These are phyloP conservation scores for Lordiphosa clarofinis DNA, from an alignment of 1,140 invertebrate species.

Conservation along the genomic window DNA sequence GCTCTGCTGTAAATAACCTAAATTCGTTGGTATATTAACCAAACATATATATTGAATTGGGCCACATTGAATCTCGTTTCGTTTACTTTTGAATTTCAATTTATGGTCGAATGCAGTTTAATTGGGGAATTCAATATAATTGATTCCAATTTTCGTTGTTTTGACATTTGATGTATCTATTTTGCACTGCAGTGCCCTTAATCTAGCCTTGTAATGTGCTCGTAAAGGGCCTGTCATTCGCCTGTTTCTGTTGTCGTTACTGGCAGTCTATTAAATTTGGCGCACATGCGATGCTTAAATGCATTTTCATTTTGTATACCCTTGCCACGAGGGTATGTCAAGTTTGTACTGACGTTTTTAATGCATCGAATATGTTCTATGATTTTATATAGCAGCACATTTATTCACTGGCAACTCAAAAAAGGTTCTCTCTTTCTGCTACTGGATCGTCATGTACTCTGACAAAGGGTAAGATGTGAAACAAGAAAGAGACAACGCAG, in stretches of 20 bases:
- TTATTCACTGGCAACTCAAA: too few relatives aligned
- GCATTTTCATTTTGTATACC: not conserved
- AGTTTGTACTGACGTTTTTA: conserved; percentile 11
- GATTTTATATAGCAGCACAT: too few relatives aligned
- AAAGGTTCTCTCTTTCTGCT: too few relatives aligned
- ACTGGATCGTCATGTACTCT: too few relatives aligned
- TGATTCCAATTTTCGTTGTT: conserved; percentile 15
- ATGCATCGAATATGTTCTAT: not conserved
- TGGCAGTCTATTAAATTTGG: conserved; percentile 62
- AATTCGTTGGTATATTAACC: conserved; percentile 9
- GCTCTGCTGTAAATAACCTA: conserved; percentile 42
- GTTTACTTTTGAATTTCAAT: conserved; percentile 50
- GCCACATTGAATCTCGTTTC: conserved; percentile 21
- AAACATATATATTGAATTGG: conserved; percentile 20
- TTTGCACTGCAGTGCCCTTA: conserved; percentile 14
- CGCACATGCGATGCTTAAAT: conserved; percentile 29
- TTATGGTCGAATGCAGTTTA: conserved; percentile 49
- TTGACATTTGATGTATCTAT: conserved; percentile 56
- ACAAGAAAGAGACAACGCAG: too few relatives aligned
- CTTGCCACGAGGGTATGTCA: not conserved
- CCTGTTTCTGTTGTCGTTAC: conserved; percentile 26
- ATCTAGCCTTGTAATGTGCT: conserved; percentile 47
- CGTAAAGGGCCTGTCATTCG: conserved; percentile 53
- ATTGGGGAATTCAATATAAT: conserved; percentile 36
- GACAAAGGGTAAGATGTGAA: too few relatives aligned